phyloP scores from a whole-genome alignment of 2,797 vertebrate species.

The Nannoperca obscura region DNA sequence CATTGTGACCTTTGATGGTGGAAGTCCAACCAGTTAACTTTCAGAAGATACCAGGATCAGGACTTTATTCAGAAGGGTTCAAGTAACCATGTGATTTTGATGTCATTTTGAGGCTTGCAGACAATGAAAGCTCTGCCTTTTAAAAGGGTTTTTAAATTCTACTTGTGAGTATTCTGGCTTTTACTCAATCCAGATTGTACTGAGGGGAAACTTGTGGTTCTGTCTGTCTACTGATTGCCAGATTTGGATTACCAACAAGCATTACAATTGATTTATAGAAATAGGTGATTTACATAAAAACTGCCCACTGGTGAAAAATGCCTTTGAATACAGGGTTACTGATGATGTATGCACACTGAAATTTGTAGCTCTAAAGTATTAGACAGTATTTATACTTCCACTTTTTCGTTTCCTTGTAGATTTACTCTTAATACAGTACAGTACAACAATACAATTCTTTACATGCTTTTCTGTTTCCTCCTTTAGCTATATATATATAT shows the following conservation, averaged over 20 bases:
- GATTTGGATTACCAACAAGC: not conserved
- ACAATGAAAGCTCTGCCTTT: not conserved
- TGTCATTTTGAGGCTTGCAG: constrained; percentile 1
- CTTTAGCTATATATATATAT: not conserved
- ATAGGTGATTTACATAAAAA: not conserved
- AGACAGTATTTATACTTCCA: not conserved
- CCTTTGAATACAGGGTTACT: not conserved
- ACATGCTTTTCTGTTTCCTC: not conserved
- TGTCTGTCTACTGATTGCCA: constrained; percentile 2
- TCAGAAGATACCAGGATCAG: not conserved
- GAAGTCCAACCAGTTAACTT: not conserved
- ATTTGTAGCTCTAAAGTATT: not conserved
- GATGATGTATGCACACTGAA: not conserved
- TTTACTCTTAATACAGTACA: not conserved
- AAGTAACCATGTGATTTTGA: not conserved
- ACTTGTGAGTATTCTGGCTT: not conserved
- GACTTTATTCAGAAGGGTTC: not conserved
- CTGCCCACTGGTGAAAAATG: not conserved
- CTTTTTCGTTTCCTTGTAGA: not conserved
- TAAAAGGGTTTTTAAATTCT: not conserved
- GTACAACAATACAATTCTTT: too few relatives aligned
- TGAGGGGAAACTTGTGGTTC: not conserved
- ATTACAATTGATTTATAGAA: constrained; percentile 20
- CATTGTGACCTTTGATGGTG: not conserved
- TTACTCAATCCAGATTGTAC: not conserved